Percentiles rank a stretch among this genome's conserved stretches.
These are phyloP conservation scores for Magallana nippona DNA, from an alignment of 2,888 invertebrate species.

Conservation along the genomic window DNA sequence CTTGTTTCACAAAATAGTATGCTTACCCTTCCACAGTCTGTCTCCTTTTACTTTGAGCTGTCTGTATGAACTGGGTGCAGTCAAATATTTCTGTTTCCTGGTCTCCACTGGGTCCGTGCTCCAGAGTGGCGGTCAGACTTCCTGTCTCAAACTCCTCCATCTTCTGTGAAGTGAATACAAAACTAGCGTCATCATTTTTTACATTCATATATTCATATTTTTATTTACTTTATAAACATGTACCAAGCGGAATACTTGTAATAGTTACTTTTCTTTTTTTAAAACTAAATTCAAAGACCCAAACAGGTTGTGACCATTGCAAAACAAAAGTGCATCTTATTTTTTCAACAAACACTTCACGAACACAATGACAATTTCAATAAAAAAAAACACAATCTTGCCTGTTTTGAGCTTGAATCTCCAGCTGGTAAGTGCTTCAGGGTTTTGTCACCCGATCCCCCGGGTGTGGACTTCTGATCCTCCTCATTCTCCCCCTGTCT, in stretches of 20 bases:
- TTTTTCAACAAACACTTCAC: no score
- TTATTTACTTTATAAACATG: no score
- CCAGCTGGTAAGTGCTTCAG: background rate
- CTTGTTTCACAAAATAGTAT: background rate
- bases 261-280: no score
- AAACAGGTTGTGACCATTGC: no score
- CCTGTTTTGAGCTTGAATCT: slow-evolving; percentile 9
- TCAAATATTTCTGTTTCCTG: slow-evolving; percentile 65
- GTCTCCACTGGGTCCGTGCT: slow-evolving; percentile 27
- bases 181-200: no score
- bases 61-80: slow-evolving; percentile 55
- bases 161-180: background rate
- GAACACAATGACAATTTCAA: no score
- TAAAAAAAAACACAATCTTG: no score
- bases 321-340: no score
- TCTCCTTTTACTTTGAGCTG: slow-evolving; percentile 34
- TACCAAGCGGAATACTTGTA: no score
- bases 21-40: slow-evolving; percentile 41
- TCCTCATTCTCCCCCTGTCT: slow-evolving; percentile 46
- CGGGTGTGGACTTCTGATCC: slow-evolving; percentile 31
- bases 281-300: no score
- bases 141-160: slow-evolving; percentile 7
- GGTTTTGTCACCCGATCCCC: background rate
- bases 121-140: background rate
- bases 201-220: no score